A percentile compares a stretch with the other conserved stretches of the same genome.
Conservation (phyloP, 2,888 invertebrate genomes). For the Linyphia triangularis region DNA sequence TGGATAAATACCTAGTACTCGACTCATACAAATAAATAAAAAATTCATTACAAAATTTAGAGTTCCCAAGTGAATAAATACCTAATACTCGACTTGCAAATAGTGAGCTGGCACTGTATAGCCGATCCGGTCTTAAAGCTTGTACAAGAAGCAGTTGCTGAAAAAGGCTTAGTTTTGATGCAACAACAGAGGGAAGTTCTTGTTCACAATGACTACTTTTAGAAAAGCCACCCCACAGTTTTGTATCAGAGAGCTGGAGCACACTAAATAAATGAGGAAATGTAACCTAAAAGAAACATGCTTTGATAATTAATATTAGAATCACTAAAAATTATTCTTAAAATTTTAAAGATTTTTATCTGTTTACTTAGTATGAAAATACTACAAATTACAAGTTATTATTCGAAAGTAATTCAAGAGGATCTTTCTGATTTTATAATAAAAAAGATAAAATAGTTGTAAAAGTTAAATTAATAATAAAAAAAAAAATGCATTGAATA, state of each 20-base stretch:
- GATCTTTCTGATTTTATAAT: too few relatives aligned
- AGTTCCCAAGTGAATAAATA: too few relatives aligned
- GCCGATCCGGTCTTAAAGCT: constrained; percentile 89
- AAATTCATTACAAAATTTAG: too few relatives aligned
- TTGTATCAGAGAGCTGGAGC: constrained; percentile 84
- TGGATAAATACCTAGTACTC: constrained; percentile 83
- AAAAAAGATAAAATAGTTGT: too few relatives aligned
- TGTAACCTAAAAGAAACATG: constrained; percentile 80
- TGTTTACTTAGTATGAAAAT: too few relatives aligned
- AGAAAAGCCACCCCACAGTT: constrained; percentile 86
- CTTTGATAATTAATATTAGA: background rate
- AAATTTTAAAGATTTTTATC: too few relatives aligned
- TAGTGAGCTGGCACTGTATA: constrained; percentile 87
- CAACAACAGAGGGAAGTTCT: constrained; percentile 83
- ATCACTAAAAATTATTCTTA: too few relatives aligned
- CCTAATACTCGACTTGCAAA: constrained; percentile 86
- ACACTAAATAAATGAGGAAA: constrained; percentile 84
- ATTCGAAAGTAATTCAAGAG: too few relatives aligned
- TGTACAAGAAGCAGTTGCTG: constrained; percentile 90
- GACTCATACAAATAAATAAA: too few relatives aligned
- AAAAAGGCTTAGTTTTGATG: constrained; percentile 85
- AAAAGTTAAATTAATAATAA: too few relatives aligned
- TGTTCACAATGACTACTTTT: constrained; percentile 84
- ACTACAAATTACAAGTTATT: too few relatives aligned
- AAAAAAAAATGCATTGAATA: too few relatives aligned